These are phyloP conservation scores for Poecilia gillii DNA, from an alignment of 2,797 vertebrate genomes.

Conservation along the genomic window DNA sequence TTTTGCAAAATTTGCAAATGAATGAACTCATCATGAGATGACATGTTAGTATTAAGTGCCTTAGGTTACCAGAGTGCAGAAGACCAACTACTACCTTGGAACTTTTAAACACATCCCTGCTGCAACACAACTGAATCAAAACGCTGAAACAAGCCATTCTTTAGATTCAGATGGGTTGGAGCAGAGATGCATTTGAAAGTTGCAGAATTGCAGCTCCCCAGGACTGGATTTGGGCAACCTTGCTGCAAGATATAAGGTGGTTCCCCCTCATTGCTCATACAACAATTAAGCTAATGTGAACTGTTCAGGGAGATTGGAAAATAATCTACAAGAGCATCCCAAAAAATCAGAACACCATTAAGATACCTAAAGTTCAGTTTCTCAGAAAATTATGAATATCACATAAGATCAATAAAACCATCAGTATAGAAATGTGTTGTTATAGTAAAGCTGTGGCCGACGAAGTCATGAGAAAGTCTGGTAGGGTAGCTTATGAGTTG, in stretches of 20 bases:
- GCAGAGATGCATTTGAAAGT: not conserved
- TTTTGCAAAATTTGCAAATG: slow-evolving; percentile 73
- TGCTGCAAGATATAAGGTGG: slow-evolving; percentile 6
- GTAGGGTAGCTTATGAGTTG: not conserved
- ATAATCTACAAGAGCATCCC: not conserved
- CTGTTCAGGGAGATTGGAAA: slow-evolving; percentile 26
- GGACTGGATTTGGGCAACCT: not conserved
- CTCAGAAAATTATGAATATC: not conserved
- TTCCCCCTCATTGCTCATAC: slow-evolving; percentile 49
- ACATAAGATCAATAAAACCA: not conserved
- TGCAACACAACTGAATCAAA: not conserved
- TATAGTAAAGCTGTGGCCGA: not conserved
- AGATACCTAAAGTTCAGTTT: not conserved
- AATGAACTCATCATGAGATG: slow-evolving; percentile 67
- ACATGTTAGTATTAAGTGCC: slow-evolving; percentile 48
- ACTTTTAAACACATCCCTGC: not conserved
- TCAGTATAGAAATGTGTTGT: not conserved
- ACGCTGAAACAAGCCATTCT: not conserved
- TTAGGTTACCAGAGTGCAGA: slow-evolving; percentile 8
- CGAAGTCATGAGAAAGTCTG: not conserved
- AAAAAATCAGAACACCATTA: not conserved
- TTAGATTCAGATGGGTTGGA: not conserved
- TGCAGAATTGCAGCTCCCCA: not conserved
- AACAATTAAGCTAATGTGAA: slow-evolving; percentile 11
- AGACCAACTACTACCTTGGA: not conserved